phyloP scores from a whole-genome alignment of 1,140 invertebrate genomes.

The Laupala kohalensis region DNA sequence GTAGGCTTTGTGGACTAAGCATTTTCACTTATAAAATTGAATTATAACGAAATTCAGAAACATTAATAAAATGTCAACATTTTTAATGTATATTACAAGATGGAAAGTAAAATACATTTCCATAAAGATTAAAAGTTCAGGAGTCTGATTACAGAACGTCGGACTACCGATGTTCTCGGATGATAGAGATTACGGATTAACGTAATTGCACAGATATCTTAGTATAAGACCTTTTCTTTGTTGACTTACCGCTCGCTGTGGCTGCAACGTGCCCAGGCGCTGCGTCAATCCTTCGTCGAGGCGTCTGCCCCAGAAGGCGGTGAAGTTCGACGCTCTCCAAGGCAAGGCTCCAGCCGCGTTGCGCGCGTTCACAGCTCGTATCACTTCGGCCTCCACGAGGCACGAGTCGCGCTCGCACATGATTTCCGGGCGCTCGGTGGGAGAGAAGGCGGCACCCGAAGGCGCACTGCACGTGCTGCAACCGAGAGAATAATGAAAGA shows the following conservation, averaged over 20 bases:
- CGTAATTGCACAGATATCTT: neutral
- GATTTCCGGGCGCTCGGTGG: slow-evolving; percentile 38
- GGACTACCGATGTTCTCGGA: slow-evolving; percentile 6
- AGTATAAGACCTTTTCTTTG: no score
- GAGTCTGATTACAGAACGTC: slow-evolving; percentile 5
- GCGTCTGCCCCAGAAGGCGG: slow-evolving; percentile 68
- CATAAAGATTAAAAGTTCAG: no score
- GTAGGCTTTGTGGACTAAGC: no score
- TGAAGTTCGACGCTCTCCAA: slow-evolving; percentile 73
- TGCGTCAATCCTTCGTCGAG: slow-evolving; percentile 63
- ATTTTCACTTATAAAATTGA: no score
- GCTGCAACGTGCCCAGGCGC: slow-evolving; percentile 51
- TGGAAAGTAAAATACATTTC: no score
- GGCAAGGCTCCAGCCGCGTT: slow-evolving; percentile 27
- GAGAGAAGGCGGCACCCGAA: slow-evolving; percentile 19
- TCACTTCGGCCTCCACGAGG: slow-evolving; percentile 51
- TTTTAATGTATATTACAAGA: no score
- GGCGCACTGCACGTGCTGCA: slow-evolving; percentile 46
- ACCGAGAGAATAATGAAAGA: no score
- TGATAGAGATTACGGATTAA: neutral
- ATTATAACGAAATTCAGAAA: no score
- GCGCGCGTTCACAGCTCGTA: slow-evolving; percentile 46
- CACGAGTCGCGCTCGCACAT: slow-evolving; percentile 60
- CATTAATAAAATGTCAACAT: no score
- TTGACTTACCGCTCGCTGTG: slow-evolving; percentile 34